A percentile compares a stretch with the other conserved stretches of the same genome.
These are phyloP conservation scores for Corynorhinus townsendii DNA, from an alignment of 2,113 vertebrate species.

Conservation along the genomic window DNA sequence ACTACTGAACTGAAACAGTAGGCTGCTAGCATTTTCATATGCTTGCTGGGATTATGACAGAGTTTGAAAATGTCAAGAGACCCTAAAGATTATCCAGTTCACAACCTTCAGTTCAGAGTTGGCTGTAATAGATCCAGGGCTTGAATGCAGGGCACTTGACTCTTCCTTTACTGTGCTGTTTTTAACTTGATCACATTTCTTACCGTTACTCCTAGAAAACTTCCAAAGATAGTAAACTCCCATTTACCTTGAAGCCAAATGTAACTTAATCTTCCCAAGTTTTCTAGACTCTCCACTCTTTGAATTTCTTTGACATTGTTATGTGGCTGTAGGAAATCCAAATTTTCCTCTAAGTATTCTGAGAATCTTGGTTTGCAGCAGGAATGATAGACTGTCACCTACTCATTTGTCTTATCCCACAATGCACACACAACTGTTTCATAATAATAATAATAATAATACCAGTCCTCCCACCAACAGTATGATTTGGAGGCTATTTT, in stretches of 20 bases:
- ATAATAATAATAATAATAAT: neutral
- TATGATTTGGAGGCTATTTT: slow-evolving; percentile 54
- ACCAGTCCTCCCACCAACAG: neutral
- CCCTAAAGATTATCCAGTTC: neutral
- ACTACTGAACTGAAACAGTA: neutral
- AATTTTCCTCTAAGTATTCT: slow-evolving; percentile 35
- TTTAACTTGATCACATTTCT: slow-evolving; percentile 4
- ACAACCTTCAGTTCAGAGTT: neutral
- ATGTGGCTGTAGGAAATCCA: slow-evolving; percentile 26
- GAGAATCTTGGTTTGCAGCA: slow-evolving; percentile 50
- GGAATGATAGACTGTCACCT: slow-evolving; percentile 35
- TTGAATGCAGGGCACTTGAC: neutral
- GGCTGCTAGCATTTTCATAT: slow-evolving; percentile 17
- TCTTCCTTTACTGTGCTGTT: neutral
- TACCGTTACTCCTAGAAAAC: slow-evolving; percentile 5
- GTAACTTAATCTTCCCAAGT: slow-evolving; percentile 7
- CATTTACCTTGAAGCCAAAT: slow-evolving; percentile 36
- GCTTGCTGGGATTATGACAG: neutral
- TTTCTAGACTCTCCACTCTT: neutral
- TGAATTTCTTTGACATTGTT: slow-evolving; percentile 42
- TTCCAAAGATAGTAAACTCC: neutral
- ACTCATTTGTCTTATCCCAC: slow-evolving; percentile 40
- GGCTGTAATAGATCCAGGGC: neutral
- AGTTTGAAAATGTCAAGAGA: neutral
- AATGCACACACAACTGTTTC: neutral